Evolutionary conservation across 2,888 invertebrate species (phyloP).

Genomic region (Antheraea yamamai): DNA sequence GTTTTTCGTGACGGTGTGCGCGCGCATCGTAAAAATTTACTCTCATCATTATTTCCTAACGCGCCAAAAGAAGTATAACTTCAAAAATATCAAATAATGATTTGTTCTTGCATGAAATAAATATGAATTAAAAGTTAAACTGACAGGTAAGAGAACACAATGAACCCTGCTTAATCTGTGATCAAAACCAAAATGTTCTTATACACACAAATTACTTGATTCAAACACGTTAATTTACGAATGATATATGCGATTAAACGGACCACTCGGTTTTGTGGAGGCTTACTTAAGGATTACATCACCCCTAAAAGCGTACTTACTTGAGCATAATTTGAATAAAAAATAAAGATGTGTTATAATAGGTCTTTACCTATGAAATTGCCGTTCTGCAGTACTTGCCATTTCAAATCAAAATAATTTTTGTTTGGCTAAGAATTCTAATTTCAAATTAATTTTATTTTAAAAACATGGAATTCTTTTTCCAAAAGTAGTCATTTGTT

Average conservation of each 20-base stretch:
- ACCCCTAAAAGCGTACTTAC: constrained; percentile 35
- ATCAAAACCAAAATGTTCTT: constrained; percentile 6
- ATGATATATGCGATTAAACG: constrained; percentile 49
- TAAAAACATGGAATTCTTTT: no score
- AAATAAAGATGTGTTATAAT: not conserved
- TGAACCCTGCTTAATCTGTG: constrained; percentile 5
- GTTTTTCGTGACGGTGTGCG: no score
- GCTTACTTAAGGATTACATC: constrained; percentile 53
- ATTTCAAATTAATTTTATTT: no score
- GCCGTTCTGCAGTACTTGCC: no score
- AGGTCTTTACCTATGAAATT: no score
- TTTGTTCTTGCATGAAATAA: not conserved
- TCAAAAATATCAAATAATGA: not conserved
- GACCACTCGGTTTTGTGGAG: constrained; percentile 41
- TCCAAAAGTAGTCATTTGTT: no score
- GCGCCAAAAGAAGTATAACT: no score
- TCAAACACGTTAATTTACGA: constrained; percentile 49
- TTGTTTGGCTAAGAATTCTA: no score
- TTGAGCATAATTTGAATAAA: constrained; percentile 3
- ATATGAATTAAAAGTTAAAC: not conserved
- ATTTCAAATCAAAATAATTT: no score
- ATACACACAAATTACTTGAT: constrained; percentile 27
- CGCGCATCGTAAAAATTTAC: no score
- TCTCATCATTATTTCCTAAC: no score
- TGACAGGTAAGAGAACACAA: not conserved